These are phyloP conservation scores for Ursus arctos DNA, from an alignment of 2,113 vertebrate genomes.

Conservation along the genomic window DNA sequence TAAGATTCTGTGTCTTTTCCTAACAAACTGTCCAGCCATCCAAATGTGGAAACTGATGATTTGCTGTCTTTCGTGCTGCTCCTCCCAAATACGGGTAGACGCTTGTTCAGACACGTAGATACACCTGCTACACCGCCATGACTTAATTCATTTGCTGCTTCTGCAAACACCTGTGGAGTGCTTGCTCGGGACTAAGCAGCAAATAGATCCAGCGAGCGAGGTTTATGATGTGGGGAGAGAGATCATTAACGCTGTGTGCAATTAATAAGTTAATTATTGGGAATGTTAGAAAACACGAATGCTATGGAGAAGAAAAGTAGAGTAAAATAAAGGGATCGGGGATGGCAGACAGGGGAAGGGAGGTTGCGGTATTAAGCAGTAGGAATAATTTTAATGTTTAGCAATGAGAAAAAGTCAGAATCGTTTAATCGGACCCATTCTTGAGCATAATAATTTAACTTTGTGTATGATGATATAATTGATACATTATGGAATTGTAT, in stretches of 20 bases:
- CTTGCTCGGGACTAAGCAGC: neutral
- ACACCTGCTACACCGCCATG: neutral
- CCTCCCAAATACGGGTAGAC: neutral
- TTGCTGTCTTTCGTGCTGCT: neutral
- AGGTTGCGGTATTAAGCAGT: neutral
- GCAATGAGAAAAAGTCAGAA: neutral
- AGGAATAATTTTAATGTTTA: neutral
- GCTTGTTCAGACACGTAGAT: neutral
- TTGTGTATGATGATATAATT: neutral
- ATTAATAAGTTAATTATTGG: constrained; percentile 15
- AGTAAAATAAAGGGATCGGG: neutral
- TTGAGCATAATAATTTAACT: constrained; percentile 1
- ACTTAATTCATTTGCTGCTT: constrained; percentile 27
- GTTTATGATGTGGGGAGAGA: neutral
- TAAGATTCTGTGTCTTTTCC: constrained; percentile 1
- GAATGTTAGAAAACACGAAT: neutral
- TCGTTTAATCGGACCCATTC: neutral
- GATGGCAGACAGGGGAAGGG: neutral
- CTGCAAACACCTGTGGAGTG: constrained; percentile 16
- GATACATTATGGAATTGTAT: neutral
- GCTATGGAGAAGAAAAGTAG: neutral
- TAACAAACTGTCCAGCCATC: neutral
- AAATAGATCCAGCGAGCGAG: neutral
- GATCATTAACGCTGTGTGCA: neutral
- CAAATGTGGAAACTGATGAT: neutral